Conservation (phyloP, 2,888 invertebrate genomes). For the Tipula vernalis region DNA sequence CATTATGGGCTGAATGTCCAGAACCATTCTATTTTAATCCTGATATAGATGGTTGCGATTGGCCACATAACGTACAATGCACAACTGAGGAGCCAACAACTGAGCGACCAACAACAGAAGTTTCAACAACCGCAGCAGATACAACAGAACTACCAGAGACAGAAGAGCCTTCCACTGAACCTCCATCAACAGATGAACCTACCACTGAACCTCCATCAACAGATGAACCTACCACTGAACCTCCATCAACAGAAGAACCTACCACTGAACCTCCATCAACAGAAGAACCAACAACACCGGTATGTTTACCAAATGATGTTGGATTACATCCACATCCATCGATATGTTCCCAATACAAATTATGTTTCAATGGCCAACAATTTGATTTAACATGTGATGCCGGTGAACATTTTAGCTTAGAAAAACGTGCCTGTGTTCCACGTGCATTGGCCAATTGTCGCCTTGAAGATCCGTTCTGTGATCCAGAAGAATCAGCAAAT, state of each 20-base stretch:
- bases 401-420: background rate
- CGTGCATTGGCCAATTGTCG: background rate
- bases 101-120: background rate
- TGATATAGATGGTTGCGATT: background rate
- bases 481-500: background rate
- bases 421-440: background rate
- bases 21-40: constrained; percentile 1
- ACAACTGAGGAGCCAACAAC: background rate
- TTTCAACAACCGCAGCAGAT: background rate
- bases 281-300: background rate
- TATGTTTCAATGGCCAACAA: background rate
- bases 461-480: background rate
- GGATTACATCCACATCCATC: background rate
- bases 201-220: background rate
- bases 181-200: background rate
- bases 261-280: background rate
- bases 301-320: background rate
- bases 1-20: background rate
- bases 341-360: background rate
- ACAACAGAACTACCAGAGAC: background rate
- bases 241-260: background rate
- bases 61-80: background rate
- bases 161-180: background rate
- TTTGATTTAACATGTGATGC: background rate
- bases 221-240: background rate